Evolutionary conservation across 2,888 invertebrate species (phyloP), one percentile per base, ranked within the genome.

Genomic region (Galerucella pusilla): DNA sequence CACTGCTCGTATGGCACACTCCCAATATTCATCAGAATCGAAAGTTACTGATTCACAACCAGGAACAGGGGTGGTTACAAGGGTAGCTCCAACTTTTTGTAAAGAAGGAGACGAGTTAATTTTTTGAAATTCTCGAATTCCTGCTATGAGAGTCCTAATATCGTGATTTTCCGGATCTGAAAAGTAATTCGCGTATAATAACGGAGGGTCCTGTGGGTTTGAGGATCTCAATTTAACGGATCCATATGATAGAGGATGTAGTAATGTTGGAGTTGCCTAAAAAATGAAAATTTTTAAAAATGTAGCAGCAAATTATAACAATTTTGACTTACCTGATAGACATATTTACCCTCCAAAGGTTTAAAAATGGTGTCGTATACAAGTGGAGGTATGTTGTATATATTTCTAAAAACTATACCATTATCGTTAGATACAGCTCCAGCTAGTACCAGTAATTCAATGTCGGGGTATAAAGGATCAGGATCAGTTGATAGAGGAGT

Each of bases 101-200:
- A 91, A 90, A 0, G 89, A 85, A 3, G 87, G 85, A 0, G 89
- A 89, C 76, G 86, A 82, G 10, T 89, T 87, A 54, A 91, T 84
- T 49, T 88, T 87, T 64, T 91, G 88, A 0, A 89, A 88, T 81
- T 88, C 88, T 78, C 90, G 89, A 11, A 91, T 86, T 0, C 83
- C 81, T 4, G 84, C 85, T 16, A 87, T 84, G 71, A 87, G 84
- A 1, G 85, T 85, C 73, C 82, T 84, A 5, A 87, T 77, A 76
- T 87, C 87, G 9, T 89, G 75, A 91, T 88, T 79, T 89, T 91
- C 79, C 88, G 89, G 89, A 82, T 92, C 90, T 0, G 92, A 90
- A 83, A 96, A 91, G 86, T 97, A 98, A 84, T 94, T 94, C 0
- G 95, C 94, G 79, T 95, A 91, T 70, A 96, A 89, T 12, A 90